Evolutionary conservation across 1,140 invertebrate species (phyloP).

Genomic region (Holcopasites calliopsidis): DNA sequence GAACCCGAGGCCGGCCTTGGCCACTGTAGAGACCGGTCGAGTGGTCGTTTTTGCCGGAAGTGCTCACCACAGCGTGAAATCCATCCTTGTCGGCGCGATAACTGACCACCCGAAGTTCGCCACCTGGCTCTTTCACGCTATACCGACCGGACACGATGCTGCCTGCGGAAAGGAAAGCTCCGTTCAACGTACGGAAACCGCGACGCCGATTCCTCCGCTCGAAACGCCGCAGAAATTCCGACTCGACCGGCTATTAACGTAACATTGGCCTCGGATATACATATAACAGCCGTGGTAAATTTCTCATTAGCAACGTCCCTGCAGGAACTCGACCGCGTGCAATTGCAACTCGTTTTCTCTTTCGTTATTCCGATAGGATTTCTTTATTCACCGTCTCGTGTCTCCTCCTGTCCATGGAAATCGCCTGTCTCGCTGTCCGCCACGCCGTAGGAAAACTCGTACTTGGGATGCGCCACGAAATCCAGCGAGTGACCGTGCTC

Average conservation of each 20-base stretch:
- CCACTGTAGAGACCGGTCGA: conserved; percentile 56
- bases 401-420: conserved; percentile 82
- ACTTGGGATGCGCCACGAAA: conserved; percentile 79
- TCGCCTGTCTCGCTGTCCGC: conserved; percentile 83
- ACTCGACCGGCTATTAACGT: not conserved
- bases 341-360: not conserved
- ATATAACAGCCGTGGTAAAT: too few species aligned
- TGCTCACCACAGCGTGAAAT: conserved; percentile 84
- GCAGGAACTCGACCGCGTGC: too few species aligned
- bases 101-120: conserved; percentile 72
- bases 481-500: conserved; percentile 65
- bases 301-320: too few species aligned
- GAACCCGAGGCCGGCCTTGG: conserved; percentile 45
- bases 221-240: conserved; percentile 6
- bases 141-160: conserved; percentile 84
- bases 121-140: conserved; percentile 82
- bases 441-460: conserved; percentile 84
- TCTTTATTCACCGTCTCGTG: conserved; percentile 80
- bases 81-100: conserved; percentile 75
- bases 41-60: conserved; percentile 81
- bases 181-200: not conserved
- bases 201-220: not conserved
- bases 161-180: conserved; percentile 61
- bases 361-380: too few species aligned
- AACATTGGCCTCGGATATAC: not conserved